Evolutionary conservation across 2,113 vertebrate species (phyloP).

Genomic region (Pedionomus torquatus): DNA sequence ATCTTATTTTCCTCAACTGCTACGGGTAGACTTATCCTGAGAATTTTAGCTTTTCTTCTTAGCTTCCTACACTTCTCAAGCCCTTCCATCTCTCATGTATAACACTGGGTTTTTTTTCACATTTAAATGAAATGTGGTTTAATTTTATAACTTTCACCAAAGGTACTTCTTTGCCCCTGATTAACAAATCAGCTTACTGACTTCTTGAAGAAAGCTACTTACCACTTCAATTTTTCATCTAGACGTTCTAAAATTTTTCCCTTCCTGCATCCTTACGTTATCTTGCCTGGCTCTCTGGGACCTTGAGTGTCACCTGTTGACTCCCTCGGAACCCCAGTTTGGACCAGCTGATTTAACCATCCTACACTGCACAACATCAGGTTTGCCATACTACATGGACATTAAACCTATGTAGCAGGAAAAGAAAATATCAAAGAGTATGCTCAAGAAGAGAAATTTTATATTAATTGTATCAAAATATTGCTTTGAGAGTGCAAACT

Average conservation of each 20-base stretch:
- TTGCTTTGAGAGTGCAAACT: neutral
- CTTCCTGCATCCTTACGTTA: neutral
- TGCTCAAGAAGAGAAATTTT: neutral
- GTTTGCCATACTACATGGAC: neutral
- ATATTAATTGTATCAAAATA: neutral
- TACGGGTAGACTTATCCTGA: neutral
- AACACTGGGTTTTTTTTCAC: neutral
- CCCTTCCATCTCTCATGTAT: neutral
- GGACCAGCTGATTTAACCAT: neutral
- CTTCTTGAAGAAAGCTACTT: neutral
- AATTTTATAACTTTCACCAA: neutral
- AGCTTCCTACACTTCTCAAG: neutral
- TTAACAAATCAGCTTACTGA: neutral
- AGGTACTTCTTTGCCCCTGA: neutral
- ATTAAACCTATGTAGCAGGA: neutral
- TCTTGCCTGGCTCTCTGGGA: neutral
- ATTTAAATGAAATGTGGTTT: neutral
- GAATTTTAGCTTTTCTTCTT: neutral
- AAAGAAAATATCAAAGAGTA: neutral
- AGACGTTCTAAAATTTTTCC: neutral
- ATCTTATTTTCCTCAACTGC: neutral
- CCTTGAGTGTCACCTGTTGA: neutral
- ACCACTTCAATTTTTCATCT: neutral
- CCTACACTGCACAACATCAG: accelerated
- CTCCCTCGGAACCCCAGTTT: neutral